A percentile compares a stretch with the other conserved stretches of the same genome.
phyloP scores from a whole-genome alignment of 2,797 vertebrate genomes.

The Scolopax bukidnonensis region DNA sequence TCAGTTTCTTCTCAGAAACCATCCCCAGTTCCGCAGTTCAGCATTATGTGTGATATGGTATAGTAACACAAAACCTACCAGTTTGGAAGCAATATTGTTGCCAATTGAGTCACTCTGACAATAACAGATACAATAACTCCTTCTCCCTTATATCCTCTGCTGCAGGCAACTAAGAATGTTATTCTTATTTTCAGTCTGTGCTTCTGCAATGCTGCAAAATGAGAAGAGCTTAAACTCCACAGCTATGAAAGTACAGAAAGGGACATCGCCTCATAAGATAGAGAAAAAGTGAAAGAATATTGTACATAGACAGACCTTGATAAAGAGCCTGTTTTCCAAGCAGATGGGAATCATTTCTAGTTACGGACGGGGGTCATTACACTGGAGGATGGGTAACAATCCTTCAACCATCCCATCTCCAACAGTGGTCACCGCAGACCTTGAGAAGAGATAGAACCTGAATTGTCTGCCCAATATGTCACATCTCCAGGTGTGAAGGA shows the following conservation, averaged over 20 bases:
- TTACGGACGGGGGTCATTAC: background rate
- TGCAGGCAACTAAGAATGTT: constrained; percentile 27
- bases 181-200: background rate
- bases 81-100: constrained; percentile 43
- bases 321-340: background rate
- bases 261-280: background rate
- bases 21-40: background rate
- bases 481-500: background rate
- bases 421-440: background rate
- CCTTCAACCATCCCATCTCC: background rate
- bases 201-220: background rate
- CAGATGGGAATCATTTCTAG: background rate
- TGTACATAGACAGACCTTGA: background rate
- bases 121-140: constrained; percentile 34
- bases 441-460: rapidly evolving
- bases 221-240: background rate
- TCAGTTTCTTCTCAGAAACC: background rate
- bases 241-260: background rate
- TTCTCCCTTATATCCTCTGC: constrained; percentile 1
- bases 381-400: background rate
- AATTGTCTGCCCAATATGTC: background rate
- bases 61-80: background rate
- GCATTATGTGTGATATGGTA: background rate
- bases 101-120: constrained; percentile 43
- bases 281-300: background rate